These are phyloP conservation scores for Siniperca chuatsi DNA, from an alignment of 2,113 vertebrate genomes.

Conservation along the genomic window DNA sequence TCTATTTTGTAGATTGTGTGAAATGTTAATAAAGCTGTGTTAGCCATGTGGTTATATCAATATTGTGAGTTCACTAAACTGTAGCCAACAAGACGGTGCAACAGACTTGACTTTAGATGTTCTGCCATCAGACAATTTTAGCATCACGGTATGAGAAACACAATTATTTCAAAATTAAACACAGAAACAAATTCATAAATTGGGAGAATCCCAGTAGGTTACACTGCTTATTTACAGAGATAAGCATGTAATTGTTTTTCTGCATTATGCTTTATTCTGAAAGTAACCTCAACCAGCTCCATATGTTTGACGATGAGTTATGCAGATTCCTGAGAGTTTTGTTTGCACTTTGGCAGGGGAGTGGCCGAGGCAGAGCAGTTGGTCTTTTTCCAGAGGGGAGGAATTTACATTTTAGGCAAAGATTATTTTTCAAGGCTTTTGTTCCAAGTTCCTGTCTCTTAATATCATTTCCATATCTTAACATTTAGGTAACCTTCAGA, in stretches of 20 bases:
- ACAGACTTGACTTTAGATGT: not conserved
- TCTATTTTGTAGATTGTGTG: not conserved
- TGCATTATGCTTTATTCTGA: not conserved
- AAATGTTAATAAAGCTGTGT: not conserved
- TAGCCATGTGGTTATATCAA: not conserved
- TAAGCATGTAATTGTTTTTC: not conserved
- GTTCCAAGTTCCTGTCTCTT: constrained; percentile 56
- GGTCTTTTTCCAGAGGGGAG: constrained; percentile 37
- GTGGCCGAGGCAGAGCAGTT: constrained; percentile 27
- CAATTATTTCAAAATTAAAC: not conserved
- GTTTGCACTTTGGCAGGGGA: constrained; percentile 6
- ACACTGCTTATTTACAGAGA: not conserved
- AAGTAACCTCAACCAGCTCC: not conserved
- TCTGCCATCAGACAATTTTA: not conserved
- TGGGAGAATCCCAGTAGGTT: not conserved
- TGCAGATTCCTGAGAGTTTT: constrained; percentile 3
- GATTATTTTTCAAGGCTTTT: constrained; percentile 52
- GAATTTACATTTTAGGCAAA: constrained; percentile 51
- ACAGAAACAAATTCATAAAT: too few relatives aligned
- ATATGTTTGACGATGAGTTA: not conserved
- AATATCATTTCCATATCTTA: constrained; percentile 66
- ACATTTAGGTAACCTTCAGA: constrained; percentile 62
- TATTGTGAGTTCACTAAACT: not conserved
- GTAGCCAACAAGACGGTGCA: not conserved
- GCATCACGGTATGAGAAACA: too few relatives aligned